Conservation (phyloP, 2,888 invertebrate genomes). For the Phania funesta region DNA sequence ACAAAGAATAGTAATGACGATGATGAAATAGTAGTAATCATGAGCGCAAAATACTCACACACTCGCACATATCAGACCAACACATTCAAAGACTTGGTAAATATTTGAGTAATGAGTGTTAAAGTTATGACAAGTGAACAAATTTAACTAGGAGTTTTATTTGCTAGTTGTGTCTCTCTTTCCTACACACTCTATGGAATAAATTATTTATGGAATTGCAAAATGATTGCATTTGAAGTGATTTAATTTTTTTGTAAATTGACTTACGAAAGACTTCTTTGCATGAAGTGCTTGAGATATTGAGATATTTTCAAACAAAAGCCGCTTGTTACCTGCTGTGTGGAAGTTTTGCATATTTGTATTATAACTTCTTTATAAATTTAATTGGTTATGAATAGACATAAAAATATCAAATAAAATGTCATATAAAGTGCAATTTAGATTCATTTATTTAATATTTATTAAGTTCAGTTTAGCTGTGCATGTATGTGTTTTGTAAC, state of each 20-base stretch:
- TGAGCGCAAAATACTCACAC: background rate
- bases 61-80: background rate
- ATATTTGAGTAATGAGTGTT: constrained; percentile 53
- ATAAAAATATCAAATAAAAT: background rate
- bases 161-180: background rate
- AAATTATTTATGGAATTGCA: constrained; percentile 27
- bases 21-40: background rate
- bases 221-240: constrained; percentile 37
- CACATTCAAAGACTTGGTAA: constrained; percentile 6
- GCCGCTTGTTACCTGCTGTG: too few species aligned
- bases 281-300: background rate
- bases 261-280: constrained; percentile 8
- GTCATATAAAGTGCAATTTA: background rate
- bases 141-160: constrained; percentile 38
- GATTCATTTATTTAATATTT: background rate
- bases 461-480: background rate
- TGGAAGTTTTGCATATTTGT: too few species aligned
- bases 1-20: constrained; percentile 6
- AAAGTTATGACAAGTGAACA: constrained; percentile 57
- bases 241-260: constrained; percentile 27
- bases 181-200: constrained; percentile 11
- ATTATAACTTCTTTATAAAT: too few species aligned
- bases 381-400: too few species aligned
- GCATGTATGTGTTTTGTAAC: background rate
- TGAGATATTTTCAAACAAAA: background rate